Evolutionary conservation across 2,113 vertebrate genomes (phyloP).

Genomic region (Nothocercus julius): DNA sequence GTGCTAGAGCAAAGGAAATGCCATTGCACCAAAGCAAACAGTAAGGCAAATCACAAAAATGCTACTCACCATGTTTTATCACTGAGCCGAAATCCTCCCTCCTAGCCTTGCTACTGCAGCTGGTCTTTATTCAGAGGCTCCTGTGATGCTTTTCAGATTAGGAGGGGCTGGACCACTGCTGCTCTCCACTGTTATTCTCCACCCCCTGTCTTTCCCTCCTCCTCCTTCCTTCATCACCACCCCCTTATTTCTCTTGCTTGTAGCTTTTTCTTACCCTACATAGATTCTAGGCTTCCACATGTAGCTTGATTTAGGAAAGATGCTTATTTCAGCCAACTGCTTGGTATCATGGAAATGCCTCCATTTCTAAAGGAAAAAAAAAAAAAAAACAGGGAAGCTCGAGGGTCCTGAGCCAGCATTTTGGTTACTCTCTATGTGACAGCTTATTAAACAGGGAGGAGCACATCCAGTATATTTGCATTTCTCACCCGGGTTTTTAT

Average conservation of each 20-base stretch:
- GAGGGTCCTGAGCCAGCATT: background rate
- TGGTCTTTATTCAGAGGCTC: slow-evolving; percentile 64
- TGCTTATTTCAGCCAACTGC: slow-evolving; percentile 45
- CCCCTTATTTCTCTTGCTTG: slow-evolving; percentile 49
- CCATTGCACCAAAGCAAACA: background rate
- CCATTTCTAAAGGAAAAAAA: background rate
- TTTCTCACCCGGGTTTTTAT: background rate
- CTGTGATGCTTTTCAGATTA: slow-evolving; percentile 65
- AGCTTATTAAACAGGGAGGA: background rate
- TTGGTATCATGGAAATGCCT: background rate
- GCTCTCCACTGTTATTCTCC: slow-evolving; percentile 64
- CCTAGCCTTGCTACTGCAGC: slow-evolving; percentile 34
- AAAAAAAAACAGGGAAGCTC: background rate
- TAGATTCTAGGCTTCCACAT: slow-evolving; percentile 19
- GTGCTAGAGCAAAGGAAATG: slow-evolving; percentile 1
- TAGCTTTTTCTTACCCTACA: slow-evolving; percentile 21
- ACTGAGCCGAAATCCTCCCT: slow-evolving; percentile 62
- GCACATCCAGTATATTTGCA: background rate
- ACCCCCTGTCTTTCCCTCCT: slow-evolving; percentile 53
- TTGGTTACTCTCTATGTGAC: background rate
- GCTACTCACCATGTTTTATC: slow-evolving; percentile 60
- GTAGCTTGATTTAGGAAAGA: slow-evolving; percentile 43
- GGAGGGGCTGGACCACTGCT: slow-evolving; percentile 61
- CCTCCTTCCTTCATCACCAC: slow-evolving; percentile 54
- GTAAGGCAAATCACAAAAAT: slow-evolving; percentile 33